Conservation (phyloP, 2,113 vertebrate genomes). For the Alosa alosa region DNA sequence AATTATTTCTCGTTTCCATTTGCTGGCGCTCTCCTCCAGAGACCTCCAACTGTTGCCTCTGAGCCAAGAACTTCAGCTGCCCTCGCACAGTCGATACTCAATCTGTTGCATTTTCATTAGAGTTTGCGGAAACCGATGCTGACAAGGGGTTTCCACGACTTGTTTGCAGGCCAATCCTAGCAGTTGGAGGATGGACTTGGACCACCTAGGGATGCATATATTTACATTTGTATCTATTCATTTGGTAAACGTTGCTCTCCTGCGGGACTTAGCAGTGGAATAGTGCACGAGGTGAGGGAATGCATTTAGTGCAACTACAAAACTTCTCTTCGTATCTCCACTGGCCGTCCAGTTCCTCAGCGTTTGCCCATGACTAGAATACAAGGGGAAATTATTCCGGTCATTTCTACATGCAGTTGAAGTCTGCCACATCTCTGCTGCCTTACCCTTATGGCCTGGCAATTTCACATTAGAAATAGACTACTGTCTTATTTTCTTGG, state of each 20-base stretch:
- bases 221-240: constrained; percentile 13
- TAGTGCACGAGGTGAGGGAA: neutral
- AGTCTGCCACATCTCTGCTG: neutral
- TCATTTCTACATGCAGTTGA: neutral
- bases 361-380: neutral
- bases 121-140: constrained; percentile 70
- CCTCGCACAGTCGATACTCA: constrained; percentile 70
- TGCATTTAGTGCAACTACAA: constrained; percentile 2
- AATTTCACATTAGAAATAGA: neutral
- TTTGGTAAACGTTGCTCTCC: neutral
- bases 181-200: constrained; percentile 51
- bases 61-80: constrained; percentile 65
- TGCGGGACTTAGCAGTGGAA: neutral
- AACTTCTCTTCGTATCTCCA: neutral
- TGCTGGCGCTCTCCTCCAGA: constrained; percentile 59
- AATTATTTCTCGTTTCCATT: constrained; percentile 70
- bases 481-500: neutral
- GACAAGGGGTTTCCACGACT: constrained; percentile 68
- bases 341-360: neutral
- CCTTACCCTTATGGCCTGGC: neutral
- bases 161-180: constrained; percentile 50
- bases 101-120: constrained; percentile 73
- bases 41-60: constrained; percentile 67
- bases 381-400: neutral
- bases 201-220: constrained; percentile 66